Base-by-base conservation (phyloP, 64 coral and sea anemone genomes). In the Trachythela sp. region DNA sequence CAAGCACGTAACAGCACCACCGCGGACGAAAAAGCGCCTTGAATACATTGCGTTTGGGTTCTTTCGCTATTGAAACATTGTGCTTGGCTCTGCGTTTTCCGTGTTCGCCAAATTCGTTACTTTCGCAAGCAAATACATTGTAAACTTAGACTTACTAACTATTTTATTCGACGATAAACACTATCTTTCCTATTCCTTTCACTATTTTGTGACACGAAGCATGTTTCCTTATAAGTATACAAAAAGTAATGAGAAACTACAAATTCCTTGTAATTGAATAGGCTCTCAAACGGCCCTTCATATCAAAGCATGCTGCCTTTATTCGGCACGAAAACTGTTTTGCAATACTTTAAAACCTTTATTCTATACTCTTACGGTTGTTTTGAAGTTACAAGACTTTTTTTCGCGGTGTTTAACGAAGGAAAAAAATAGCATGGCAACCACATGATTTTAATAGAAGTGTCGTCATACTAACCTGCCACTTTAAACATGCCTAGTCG, bases 361-460 rank as follows among this genome's bases (percentile, higher is more conserved):
- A 18, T 26, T n/a, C 22, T 20, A 26, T 64, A 18, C 8, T 27
- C 56, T 64, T 24, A 27, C 26, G 1, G 56, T 64, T 26, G 20
- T 26, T 27, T 27, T n/a, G 0, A n/a, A 64, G 56, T 24, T 6
- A 2, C 22, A 8, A 64, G 17, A 27, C 56, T 20, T 27, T 64
- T 52, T 64, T 64, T 64, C 56, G 24, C 56, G 26, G 24, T 8
- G 56, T 64, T 64, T 64, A 1, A 6, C 20, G 20, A 20, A n/a
- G 56, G 20, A 64, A 64, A n/a, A 64, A 64, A n/a, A 64, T 64
- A n/a, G 26, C 56, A 64, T 64, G 56, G 56, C 56, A 64, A 64
- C 56, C 56, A 11, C 11, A 64, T 64, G 56, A 64, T 64, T 64
- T 64, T 64, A 64, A 64, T 64, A 64, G 56, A 64, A n/a, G 26